A percentile compares a stretch with the other conserved stretches of the same genome.
phyloP scores from a whole-genome alignment of 1,140 invertebrate species.

The Triops longicaudatus region DNA sequence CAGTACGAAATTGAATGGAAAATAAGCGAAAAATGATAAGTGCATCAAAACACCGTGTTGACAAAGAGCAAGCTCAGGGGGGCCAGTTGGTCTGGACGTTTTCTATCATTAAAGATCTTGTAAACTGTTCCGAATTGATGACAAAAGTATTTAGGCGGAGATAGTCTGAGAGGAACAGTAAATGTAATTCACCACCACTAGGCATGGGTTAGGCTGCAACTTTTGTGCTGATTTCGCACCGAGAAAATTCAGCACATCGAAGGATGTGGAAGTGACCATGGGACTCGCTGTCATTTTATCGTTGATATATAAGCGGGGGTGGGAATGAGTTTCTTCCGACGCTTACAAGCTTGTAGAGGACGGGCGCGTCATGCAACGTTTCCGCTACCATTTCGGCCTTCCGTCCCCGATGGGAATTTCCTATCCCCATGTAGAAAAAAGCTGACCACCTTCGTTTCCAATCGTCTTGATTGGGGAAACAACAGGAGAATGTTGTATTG shows the following conservation, averaged over 20 bases:
- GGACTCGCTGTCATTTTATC: background rate
- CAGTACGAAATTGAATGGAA: too few relatives aligned
- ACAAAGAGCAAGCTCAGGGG: too few relatives aligned
- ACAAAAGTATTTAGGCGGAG: too few relatives aligned
- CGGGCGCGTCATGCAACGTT: conserved; percentile 13
- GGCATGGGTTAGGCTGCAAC: background rate
- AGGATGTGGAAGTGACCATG: background rate
- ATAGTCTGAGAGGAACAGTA: too few relatives aligned
- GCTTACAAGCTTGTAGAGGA: background rate
- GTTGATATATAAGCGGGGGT: conserved; percentile 15
- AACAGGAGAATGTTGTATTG: too few relatives aligned
- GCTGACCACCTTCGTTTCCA: background rate
- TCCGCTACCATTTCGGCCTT: conserved; percentile 1
- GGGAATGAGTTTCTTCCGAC: conserved; percentile 11
- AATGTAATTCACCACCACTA: too few relatives aligned
- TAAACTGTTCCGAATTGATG: too few relatives aligned
- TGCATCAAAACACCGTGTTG: too few relatives aligned
- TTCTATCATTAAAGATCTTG: too few relatives aligned
- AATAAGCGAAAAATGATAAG: too few relatives aligned
- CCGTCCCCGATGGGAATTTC: conserved; percentile 13
- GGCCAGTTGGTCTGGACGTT: too few relatives aligned
- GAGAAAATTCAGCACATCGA: background rate
- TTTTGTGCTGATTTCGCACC: background rate
- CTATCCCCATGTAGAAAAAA: background rate
- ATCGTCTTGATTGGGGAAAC: background rate